phyloP scores from a whole-genome alignment of 1,140 invertebrate genomes.

The Pogonognathellus flavescens region DNA sequence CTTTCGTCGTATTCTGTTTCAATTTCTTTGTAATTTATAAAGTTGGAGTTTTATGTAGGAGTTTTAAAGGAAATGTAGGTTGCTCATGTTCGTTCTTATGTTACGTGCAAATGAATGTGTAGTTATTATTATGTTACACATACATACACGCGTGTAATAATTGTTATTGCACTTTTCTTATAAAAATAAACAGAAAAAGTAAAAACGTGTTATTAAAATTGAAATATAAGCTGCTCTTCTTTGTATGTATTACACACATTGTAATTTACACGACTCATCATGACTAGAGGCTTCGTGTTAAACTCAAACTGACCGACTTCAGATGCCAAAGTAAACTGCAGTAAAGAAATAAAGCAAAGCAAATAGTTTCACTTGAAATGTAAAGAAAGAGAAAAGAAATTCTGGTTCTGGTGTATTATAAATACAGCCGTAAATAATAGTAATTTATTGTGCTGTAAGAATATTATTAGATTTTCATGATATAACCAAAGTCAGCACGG shows the following conservation, averaged over 20 bases:
- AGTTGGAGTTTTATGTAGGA: too few relatives aligned
- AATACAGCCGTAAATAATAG: too few relatives aligned
- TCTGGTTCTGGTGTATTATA: too few relatives aligned
- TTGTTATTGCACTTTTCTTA: not conserved
- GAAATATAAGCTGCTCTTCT: not conserved
- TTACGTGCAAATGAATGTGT: too few relatives aligned
- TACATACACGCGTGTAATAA: too few relatives aligned
- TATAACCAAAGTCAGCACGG: too few relatives aligned
- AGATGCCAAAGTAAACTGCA: not conserved
- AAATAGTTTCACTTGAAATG: conserved; percentile 2
- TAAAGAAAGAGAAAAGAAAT: conserved; percentile 23
- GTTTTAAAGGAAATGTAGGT: too few relatives aligned
- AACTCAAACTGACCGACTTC: not conserved
- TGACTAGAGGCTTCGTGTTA: conserved; percentile 3
- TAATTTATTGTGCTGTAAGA: too few relatives aligned
- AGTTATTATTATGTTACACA: too few relatives aligned
- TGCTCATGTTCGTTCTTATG: too few relatives aligned
- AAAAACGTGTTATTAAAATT: not conserved
- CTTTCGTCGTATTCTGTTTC: not conserved
- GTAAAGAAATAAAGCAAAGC: not conserved
- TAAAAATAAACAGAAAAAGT: not conserved
- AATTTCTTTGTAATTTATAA: not conserved
- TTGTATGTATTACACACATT: too few relatives aligned
- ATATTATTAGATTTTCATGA: too few relatives aligned
- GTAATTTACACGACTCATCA: not conserved